Evolutionary conservation across 2,113 vertebrate species (phyloP).

Genomic region (Odontophorus gujanensis): DNA sequence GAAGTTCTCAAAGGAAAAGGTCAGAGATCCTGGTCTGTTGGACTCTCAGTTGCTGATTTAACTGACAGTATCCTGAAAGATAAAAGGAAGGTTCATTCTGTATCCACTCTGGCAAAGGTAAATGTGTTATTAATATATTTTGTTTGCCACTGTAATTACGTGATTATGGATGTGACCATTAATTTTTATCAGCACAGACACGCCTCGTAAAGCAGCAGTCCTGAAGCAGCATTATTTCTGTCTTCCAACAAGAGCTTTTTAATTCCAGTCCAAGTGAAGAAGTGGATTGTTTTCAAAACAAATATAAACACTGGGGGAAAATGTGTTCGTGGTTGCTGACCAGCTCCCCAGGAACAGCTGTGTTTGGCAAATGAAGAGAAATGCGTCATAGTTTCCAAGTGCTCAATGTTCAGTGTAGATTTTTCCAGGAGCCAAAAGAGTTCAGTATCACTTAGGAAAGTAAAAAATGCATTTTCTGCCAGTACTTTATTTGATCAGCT

Average conservation of each 20-base stretch:
- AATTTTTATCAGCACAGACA: background rate
- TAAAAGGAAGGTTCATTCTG: slow-evolving; percentile 88
- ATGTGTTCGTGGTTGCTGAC: background rate
- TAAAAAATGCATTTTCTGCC: background rate
- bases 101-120: slow-evolving; percentile 93
- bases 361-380: background rate
- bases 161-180: background rate
- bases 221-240: background rate
- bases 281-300: background rate
- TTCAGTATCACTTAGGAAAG: background rate
- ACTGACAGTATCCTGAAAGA: slow-evolving; percentile 87
- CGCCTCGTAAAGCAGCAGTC: background rate
- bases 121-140: background rate
- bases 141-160: background rate
- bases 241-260: background rate
- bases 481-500: background rate
- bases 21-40: slow-evolving; percentile 94
- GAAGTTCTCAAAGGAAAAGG: slow-evolving; percentile 88
- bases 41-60: slow-evolving; percentile 92
- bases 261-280: background rate
- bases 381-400: background rate
- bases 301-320: background rate
- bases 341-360: background rate
- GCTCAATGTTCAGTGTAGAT: background rate
- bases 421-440: background rate